Conservation (phyloP, 2,797 vertebrate genomes). For the Phyllotis vaccarum region DNA sequence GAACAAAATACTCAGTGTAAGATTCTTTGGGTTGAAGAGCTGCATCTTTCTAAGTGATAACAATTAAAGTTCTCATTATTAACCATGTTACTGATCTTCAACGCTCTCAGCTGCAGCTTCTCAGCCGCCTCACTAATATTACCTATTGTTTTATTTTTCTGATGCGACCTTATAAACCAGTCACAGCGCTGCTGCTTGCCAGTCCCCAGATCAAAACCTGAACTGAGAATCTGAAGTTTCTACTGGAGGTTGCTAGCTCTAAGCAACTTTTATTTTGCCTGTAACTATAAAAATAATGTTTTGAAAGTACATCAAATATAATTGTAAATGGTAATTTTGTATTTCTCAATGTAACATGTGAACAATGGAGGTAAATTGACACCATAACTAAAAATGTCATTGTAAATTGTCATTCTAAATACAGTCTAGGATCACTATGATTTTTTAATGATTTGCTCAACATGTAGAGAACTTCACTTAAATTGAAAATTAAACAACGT, state of each 20-base stretch:
- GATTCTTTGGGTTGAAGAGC: constrained; percentile 38
- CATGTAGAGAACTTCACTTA: constrained; percentile 12
- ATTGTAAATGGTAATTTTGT: constrained; percentile 1
- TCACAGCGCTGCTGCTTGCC: not conserved
- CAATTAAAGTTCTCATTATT: constrained; percentile 70
- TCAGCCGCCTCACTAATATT: constrained; percentile 66
- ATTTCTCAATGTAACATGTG: constrained; percentile 6
- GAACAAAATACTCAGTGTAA: not conserved
- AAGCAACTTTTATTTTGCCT: constrained; percentile 3
- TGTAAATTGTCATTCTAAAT: not conserved
- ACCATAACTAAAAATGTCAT: constrained; percentile 26
- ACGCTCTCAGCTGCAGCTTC: constrained; percentile 66
- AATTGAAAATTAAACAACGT: constrained; percentile 37
- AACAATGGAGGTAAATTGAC: constrained; percentile 53
- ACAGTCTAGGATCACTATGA: constrained; percentile 2
- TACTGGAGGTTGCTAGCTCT: not conserved
- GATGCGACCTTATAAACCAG: constrained; percentile 38
- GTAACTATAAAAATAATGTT: constrained; percentile 3
- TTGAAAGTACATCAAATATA: constrained; percentile 53
- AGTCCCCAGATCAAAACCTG: constrained; percentile 40
- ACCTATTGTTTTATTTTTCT: constrained; percentile 73
- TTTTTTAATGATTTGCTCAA: constrained; percentile 33
- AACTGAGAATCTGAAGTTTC: constrained; percentile 55
- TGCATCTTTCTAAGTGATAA: constrained; percentile 28
- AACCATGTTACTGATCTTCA: constrained; percentile 67